Evolutionary conservation across 2,113 vertebrate genomes (phyloP).

Genomic region (Nibea coibor): DNA sequence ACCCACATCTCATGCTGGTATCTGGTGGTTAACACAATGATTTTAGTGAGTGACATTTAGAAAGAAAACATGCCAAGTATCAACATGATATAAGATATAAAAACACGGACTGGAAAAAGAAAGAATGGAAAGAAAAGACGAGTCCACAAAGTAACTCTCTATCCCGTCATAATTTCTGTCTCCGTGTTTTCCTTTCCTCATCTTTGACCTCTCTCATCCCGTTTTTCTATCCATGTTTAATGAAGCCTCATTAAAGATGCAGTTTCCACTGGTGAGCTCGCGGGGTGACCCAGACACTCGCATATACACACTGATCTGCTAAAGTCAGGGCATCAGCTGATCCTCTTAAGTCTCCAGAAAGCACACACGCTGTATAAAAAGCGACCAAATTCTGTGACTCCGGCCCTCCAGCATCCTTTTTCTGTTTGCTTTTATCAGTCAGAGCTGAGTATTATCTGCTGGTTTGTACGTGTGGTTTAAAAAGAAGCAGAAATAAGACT

Average conservation of each 20-base stretch:
- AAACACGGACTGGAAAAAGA: not conserved
- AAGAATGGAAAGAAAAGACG: no score
- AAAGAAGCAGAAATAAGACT: not conserved
- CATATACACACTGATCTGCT: slow-evolving; percentile 24
- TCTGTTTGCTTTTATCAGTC: no score
- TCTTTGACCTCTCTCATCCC: slow-evolving; percentile 16
- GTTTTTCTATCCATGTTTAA: slow-evolving; percentile 79
- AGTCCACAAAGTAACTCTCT: not conserved
- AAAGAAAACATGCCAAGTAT: not conserved
- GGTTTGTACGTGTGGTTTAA: not conserved
- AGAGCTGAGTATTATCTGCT: slow-evolving; percentile 4
- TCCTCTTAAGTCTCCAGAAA: not conserved
- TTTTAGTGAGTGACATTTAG: not conserved
- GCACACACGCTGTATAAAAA: not conserved
- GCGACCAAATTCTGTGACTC: not conserved
- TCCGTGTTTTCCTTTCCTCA: not conserved
- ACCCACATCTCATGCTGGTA: slow-evolving; percentile 17
- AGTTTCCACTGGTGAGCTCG: slow-evolving; percentile 80
- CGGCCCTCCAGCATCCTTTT: not conserved
- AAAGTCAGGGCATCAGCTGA: slow-evolving; percentile 25
- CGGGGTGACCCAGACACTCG: slow-evolving; percentile 72
- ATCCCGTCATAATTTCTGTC: not conserved
- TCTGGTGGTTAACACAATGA: not conserved
- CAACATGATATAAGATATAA: not conserved
- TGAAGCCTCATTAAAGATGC: slow-evolving; percentile 85